A percentile compares a stretch with the other conserved stretches of the same genome.
Conservation (phyloP, 2,113 vertebrate genomes). For the Poicephalus meyeri region DNA sequence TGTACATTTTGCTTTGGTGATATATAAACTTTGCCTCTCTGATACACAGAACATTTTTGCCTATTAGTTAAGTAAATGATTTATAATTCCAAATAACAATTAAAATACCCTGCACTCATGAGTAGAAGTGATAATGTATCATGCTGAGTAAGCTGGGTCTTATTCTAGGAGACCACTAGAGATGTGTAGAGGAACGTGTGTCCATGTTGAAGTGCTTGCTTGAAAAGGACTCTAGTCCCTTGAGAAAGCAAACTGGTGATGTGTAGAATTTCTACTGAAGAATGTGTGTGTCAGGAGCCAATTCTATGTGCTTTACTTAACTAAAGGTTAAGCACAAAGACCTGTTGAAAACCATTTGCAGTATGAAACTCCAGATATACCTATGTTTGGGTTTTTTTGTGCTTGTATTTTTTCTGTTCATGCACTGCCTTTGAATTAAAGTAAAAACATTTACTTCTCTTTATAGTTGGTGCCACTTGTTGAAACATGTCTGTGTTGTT, state of each 20-base stretch:
- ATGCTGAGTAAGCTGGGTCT: neutral
- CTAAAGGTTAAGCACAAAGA: neutral
- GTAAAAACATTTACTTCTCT: neutral
- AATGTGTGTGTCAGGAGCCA: neutral
- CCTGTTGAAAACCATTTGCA: neutral
- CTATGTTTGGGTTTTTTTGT: neutral
- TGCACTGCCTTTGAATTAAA: neutral
- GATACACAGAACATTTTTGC: neutral
- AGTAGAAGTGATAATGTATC: neutral
- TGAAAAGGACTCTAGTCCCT: neutral
- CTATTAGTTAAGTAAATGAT: neutral
- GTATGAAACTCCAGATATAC: neutral
- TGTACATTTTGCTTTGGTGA: neutral
- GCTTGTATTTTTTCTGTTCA: neutral
- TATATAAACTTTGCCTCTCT: fast-evolving
- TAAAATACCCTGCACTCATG: neutral
- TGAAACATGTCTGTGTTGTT: neutral
- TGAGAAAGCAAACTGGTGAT: neutral
- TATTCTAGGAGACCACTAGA: neutral
- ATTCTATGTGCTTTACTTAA: neutral
- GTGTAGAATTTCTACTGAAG: neutral
- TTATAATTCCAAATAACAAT: neutral
- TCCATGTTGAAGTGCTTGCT: neutral
- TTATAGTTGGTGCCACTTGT: fast-evolving
- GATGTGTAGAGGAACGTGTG: neutral